Conservation (phyloP, 1,140 invertebrate species). For the Eubasilissa regina region DNA sequence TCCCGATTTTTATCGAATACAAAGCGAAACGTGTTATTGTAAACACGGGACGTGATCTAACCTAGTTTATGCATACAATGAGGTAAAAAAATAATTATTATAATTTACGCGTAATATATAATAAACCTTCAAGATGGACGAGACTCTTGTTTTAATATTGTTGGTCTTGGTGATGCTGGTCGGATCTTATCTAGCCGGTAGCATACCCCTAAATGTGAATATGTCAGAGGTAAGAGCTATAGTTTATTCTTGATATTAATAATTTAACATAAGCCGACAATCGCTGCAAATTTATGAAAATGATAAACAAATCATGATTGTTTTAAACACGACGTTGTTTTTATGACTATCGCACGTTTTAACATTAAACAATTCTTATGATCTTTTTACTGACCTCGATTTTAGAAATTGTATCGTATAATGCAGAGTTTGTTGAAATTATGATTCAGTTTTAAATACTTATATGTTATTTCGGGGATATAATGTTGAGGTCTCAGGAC, state of each 20-base stretch:
- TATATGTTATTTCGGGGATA: too few relatives aligned
- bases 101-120: background rate
- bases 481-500: too few relatives aligned
- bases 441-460: too few relatives aligned
- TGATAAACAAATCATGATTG: too few relatives aligned
- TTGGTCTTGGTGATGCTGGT: constrained; percentile 93
- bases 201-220: constrained; percentile 92
- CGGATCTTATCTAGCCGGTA: constrained; percentile 94
- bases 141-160: constrained; percentile 84
- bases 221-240: constrained; percentile 88
- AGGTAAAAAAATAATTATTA: constrained; percentile 23
- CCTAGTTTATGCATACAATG: background rate
- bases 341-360: too few relatives aligned
- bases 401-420: too few relatives aligned
- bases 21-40: constrained; percentile 1
- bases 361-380: too few relatives aligned
- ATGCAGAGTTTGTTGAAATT: too few relatives aligned
- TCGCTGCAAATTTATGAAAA: background rate
- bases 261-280: constrained; percentile 61
- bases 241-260: background rate
- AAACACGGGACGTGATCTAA: background rate
- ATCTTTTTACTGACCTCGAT: too few relatives aligned
- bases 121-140: constrained; percentile 80
- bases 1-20: background rate
- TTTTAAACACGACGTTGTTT: too few relatives aligned